Conservation (phyloP, 2,797 vertebrate species). For the Poliocrania exsul region DNA sequence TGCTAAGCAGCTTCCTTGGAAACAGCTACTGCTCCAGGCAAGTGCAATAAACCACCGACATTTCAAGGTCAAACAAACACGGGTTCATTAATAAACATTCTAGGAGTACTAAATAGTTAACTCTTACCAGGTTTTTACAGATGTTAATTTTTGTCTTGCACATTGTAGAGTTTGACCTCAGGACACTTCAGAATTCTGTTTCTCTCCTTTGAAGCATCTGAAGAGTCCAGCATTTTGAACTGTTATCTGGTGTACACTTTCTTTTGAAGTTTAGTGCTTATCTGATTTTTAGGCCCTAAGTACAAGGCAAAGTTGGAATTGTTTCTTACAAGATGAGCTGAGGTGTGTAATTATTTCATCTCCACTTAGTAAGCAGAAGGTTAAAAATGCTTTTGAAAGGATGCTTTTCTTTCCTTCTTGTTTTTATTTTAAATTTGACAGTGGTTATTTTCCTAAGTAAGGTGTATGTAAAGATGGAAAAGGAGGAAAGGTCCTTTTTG, state of each 20-base stretch:
- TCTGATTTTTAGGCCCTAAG: neutral
- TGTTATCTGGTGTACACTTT: neutral
- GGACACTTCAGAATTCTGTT: neutral
- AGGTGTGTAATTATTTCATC: neutral
- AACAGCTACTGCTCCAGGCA: neutral
- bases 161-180: neutral
- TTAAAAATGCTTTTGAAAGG: neutral
- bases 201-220: neutral
- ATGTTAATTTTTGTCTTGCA: neutral
- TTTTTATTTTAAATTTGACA: neutral
- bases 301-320: neutral
- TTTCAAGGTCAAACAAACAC: conserved; percentile 48
- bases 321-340: neutral
- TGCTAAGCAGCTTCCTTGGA: conserved; percentile 27
- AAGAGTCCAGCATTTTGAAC: neutral
- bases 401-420: neutral
- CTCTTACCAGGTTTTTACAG: neutral
- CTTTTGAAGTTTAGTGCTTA: neutral
- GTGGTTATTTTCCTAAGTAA: neutral
- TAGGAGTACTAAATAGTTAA: neutral
- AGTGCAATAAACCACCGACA: neutral
- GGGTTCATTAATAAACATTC: neutral
- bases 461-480: neutral
- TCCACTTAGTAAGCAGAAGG: neutral
- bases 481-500: neutral